Percentiles rank a stretch among this genome's conserved stretches.
Evolutionary conservation across 2,797 vertebrate species (phyloP).

Genomic region (Eidolon dupreanum): DNA sequence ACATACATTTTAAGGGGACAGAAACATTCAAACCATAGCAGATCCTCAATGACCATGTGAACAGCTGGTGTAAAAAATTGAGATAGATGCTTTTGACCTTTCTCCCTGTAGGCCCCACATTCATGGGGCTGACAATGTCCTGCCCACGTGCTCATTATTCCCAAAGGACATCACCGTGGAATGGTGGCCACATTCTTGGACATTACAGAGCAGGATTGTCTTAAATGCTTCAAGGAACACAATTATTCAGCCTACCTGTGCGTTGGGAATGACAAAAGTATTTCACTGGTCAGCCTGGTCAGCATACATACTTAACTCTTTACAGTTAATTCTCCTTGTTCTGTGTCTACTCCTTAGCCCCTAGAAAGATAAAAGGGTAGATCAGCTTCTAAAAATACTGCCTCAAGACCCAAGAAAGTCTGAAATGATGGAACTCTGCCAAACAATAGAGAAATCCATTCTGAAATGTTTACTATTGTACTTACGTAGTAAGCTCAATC

Average conservation of each 20-base stretch:
- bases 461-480: background rate
- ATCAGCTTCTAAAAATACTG: background rate
- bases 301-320: background rate
- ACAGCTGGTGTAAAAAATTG: background rate
- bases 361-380: background rate
- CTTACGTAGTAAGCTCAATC: background rate
- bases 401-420: background rate
- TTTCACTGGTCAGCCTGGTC: background rate
- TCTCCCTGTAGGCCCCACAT: background rate
- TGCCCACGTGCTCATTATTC: background rate
- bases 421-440: background rate
- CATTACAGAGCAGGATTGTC: background rate
- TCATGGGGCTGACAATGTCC: background rate
- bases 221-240: background rate
- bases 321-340: background rate
- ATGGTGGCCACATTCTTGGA: background rate
- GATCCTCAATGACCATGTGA: background rate
- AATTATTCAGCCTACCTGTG: background rate
- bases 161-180: background rate
- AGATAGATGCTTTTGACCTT: background rate
- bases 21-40: background rate
- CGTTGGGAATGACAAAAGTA: background rate
- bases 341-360: background rate
- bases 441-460: background rate
- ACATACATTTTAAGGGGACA: background rate